Percentiles rank a stretch among this genome's conserved stretches.
phyloP scores from a whole-genome alignment of 2,888 invertebrate genomes.

The Pocota personata region DNA sequence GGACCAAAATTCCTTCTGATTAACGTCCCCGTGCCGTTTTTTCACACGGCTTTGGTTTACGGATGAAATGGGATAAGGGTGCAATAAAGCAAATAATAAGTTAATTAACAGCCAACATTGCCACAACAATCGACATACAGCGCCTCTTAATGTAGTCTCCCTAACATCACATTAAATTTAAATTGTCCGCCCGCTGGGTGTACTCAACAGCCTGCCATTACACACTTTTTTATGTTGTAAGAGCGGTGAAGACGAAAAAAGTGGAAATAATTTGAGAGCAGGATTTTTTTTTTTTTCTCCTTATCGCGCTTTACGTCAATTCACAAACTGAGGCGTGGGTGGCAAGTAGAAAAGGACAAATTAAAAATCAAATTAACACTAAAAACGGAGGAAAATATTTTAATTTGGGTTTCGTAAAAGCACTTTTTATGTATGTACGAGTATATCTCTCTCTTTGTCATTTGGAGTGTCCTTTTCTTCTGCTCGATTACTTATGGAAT shows the following conservation, averaged over 20 bases:
- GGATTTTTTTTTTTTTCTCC: slow-evolving; percentile 24
- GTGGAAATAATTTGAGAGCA: slow-evolving; percentile 57
- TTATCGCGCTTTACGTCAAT: slow-evolving; percentile 60
- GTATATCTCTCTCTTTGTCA: slow-evolving; percentile 47
- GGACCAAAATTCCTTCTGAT: slow-evolving; percentile 49
- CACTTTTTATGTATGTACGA: slow-evolving; percentile 40
- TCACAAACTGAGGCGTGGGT: slow-evolving; percentile 44
- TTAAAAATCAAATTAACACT: slow-evolving; percentile 74
- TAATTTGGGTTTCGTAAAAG: slow-evolving; percentile 66
- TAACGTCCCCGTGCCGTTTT: slow-evolving; percentile 35
- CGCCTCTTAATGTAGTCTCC: slow-evolving; percentile 59
- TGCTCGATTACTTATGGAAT: slow-evolving; percentile 59
- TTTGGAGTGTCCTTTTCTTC: slow-evolving; percentile 64
- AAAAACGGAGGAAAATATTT: slow-evolving; percentile 65
- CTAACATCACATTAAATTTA: slow-evolving; percentile 67
- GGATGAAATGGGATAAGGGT: slow-evolving; percentile 13
- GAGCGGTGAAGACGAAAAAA: slow-evolving; percentile 39
- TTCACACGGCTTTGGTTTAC: slow-evolving; percentile 14
- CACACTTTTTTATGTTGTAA: slow-evolving; percentile 56
- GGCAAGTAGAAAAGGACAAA: slow-evolving; percentile 67
- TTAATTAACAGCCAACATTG: slow-evolving; percentile 67
- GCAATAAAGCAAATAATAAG: slow-evolving; percentile 72
- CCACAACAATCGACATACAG: slow-evolving; percentile 66
- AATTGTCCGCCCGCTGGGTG: slow-evolving; percentile 66
- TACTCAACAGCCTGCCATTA: slow-evolving; percentile 69